A percentile compares a stretch with the other conserved stretches of the same genome.
phyloP scores from a whole-genome alignment of 2,797 vertebrate species.

The Emys orbicularis region DNA sequence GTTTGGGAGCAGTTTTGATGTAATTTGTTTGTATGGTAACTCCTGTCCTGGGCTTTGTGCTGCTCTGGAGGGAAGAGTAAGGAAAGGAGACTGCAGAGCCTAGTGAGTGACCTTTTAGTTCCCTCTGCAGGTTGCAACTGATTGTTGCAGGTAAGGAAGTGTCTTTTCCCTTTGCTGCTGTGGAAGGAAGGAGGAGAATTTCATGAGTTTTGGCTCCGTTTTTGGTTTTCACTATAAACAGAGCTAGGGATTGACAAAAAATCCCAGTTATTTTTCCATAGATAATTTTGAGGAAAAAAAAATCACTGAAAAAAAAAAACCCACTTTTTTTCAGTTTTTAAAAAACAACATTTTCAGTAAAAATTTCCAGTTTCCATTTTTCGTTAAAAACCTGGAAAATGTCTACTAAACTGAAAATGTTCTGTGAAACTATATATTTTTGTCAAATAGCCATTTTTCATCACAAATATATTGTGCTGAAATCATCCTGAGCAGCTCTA shows the following conservation, averaged over 20 bases:
- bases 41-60: neutral
- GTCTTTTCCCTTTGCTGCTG: neutral
- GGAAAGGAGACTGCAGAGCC: neutral
- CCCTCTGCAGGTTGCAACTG: neutral
- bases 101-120: neutral
- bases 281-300: neutral
- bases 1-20: neutral
- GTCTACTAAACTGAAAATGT: neutral
- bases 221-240: neutral
- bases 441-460: neutral
- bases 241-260: neutral
- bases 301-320: neutral
- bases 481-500: neutral
- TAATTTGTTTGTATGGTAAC: accelerated
- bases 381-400: neutral
- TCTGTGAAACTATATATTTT: neutral
- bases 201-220: neutral
- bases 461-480: neutral
- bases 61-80: neutral
- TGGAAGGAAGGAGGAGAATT: neutral
- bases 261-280: neutral
- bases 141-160: neutral
- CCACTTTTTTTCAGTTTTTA: neutral
- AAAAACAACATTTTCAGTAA: neutral
- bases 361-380: neutral